Evolutionary conservation across 2,113 vertebrate genomes (phyloP).

Genomic region (Alethe diademata): DNA sequence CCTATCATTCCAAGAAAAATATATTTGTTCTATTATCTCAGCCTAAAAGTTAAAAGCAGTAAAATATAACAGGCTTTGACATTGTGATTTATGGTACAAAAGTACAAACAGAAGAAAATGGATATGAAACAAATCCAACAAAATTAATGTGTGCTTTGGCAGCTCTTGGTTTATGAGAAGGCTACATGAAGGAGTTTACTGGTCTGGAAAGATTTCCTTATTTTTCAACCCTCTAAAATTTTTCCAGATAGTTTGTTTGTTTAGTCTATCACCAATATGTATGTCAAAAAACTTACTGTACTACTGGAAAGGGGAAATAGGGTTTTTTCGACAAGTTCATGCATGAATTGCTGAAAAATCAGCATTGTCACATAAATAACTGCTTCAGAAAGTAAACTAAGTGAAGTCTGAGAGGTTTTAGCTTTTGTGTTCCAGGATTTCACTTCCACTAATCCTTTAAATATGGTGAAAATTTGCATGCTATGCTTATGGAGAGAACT

Average conservation of each 20-base stretch:
- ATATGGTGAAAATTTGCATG: background rate
- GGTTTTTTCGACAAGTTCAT: slow-evolving; percentile 1
- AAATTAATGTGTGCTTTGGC: slow-evolving; percentile 25
- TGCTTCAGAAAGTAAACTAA: slow-evolving; percentile 1
- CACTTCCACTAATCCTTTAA: background rate
- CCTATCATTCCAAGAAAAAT: slow-evolving; percentile 17
- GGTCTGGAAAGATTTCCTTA: background rate
- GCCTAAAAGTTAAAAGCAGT: slow-evolving; percentile 14
- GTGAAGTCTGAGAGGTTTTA: background rate
- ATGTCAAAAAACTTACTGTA: background rate
- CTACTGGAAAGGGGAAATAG: background rate
- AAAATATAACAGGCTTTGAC: slow-evolving; percentile 12
- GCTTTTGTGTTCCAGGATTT: background rate
- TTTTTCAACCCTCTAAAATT: background rate
- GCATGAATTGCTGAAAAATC: slow-evolving; percentile 14
- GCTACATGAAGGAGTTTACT: background rate
- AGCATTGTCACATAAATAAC: background rate
- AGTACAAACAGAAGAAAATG: slow-evolving; percentile 2
- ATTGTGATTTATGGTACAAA: slow-evolving; percentile 4
- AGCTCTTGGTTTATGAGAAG: background rate
- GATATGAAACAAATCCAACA: background rate
- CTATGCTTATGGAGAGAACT: background rate
- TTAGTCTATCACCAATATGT: background rate
- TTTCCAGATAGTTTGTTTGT: slow-evolving; percentile 1
- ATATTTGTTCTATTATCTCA: background rate